Conservation (phyloP, 2,888 invertebrate species). For the Andricus curvator region DNA sequence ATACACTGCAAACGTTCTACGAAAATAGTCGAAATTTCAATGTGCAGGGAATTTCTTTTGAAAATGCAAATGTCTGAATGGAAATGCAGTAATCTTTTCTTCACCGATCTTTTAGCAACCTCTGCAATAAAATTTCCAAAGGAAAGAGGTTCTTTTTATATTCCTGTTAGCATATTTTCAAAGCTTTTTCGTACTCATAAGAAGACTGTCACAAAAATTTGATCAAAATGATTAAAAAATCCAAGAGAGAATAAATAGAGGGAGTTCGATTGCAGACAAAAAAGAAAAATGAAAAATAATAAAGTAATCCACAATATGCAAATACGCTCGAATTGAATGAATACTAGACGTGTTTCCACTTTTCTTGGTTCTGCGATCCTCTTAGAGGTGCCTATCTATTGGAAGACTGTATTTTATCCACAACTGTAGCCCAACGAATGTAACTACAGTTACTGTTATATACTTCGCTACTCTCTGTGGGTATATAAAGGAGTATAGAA, state of each 20-base stretch:
- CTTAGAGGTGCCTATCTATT: constrained; percentile 38
- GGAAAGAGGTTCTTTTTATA: neutral
- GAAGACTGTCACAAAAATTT: neutral
- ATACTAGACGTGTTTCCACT: constrained; percentile 32
- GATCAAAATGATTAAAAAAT: neutral
- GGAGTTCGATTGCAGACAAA: neutral
- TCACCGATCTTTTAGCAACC: neutral
- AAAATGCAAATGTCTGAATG: neutral
- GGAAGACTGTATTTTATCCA: constrained; percentile 26
- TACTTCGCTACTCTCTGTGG: constrained; percentile 19
- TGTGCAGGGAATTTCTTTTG: neutral
- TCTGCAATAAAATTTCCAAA: neutral
- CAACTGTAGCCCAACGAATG: constrained; percentile 34
- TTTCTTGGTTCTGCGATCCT: constrained; percentile 29
- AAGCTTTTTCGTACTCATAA: neutral
- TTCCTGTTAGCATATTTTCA: neutral
- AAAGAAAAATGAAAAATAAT: neutral
- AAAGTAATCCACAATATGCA: constrained; percentile 17
- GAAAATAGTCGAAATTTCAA: neutral
- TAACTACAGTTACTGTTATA: constrained; percentile 31
- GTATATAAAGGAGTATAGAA: constrained; percentile 36
- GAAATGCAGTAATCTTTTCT: neutral
- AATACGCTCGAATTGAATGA: constrained; percentile 9
- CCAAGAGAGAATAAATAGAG: too few relatives aligned
- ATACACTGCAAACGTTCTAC: constrained; percentile 11